Percentiles rank a stretch among this genome's conserved stretches.
phyloP scores from a whole-genome alignment of 2,888 invertebrate genomes.

The Tachystola acroxantha region DNA sequence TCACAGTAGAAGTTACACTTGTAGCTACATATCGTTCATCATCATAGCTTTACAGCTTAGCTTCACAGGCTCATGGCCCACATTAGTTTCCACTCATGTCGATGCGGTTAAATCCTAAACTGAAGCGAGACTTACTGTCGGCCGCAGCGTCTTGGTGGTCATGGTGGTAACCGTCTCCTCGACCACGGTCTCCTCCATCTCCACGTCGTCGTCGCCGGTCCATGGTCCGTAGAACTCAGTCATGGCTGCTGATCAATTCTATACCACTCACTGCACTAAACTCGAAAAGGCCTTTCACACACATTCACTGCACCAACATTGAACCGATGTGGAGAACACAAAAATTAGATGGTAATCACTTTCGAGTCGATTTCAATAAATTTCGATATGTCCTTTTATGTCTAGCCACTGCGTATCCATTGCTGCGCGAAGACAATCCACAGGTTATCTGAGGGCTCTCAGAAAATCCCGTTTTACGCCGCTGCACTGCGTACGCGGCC shows the following conservation, averaged over 20 bases:
- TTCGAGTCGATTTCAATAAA: slow-evolving; percentile 23
- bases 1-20: background rate
- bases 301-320: slow-evolving; percentile 56
- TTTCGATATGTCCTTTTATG: slow-evolving; percentile 31
- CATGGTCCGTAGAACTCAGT: slow-evolving; percentile 73
- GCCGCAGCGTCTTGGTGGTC: slow-evolving; percentile 33
- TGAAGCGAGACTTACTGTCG: slow-evolving; percentile 47
- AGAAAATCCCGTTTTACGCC: slow-evolving; percentile 19
- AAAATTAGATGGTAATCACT: slow-evolving; percentile 14
- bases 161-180: slow-evolving; percentile 64
- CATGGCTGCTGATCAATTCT: slow-evolving; percentile 42
- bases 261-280: slow-evolving; percentile 51
- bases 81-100: too few species aligned
- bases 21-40: too few species aligned
- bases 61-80: slow-evolving; percentile 43
- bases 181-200: slow-evolving; percentile 44
- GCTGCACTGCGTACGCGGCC: slow-evolving; percentile 63
- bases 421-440: slow-evolving; percentile 15
- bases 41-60: slow-evolving; percentile 24
- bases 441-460: slow-evolving; percentile 4
- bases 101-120: too few species aligned
- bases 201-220: slow-evolving; percentile 37
- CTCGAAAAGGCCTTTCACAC: slow-evolving; percentile 43
- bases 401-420: slow-evolving; percentile 33
- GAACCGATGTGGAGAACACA: slow-evolving; percentile 23